A percentile compares a stretch with the other conserved stretches of the same genome.
phyloP scores from a whole-genome alignment of 30 jellyfish, hydroid and myxozoan genomes.

The Hydractinia echinata region DNA sequence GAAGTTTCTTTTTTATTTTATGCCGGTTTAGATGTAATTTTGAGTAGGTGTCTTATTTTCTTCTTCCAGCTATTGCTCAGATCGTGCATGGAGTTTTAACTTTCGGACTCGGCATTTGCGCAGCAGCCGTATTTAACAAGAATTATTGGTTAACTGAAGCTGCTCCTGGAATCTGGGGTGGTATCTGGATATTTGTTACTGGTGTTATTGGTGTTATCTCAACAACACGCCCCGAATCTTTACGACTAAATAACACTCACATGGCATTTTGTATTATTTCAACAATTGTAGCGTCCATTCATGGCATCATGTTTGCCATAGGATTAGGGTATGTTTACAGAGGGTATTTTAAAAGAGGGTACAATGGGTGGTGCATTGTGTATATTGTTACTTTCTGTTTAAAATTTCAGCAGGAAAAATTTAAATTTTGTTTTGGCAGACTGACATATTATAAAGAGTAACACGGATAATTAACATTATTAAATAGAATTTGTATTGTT shows the following conservation, averaged over 20 bases:
- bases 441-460: too few relatives aligned
- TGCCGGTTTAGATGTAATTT: background rate
- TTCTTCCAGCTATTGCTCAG: background rate
- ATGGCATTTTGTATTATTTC: background rate
- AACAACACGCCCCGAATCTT: background rate
- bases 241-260: conserved; percentile 9
- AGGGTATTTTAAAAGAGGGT: too few relatives aligned
- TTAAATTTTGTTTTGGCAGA: too few relatives aligned
- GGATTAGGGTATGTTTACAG: background rate
- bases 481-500: too few relatives aligned
- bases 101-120: conserved; percentile 1
- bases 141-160: background rate
- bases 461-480: too few relatives aligned
- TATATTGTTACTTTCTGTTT: too few relatives aligned
- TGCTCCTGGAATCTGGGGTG: conserved; percentile 29
- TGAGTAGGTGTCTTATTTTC: background rate
- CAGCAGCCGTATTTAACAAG: background rate
- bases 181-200: conserved; percentile 17
- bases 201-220: conserved; percentile 13
- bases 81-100: background rate
- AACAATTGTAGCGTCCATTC: background rate
- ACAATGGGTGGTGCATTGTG: background rate
- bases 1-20: too few relatives aligned
- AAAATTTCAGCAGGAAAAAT: too few relatives aligned
- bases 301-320: conserved; percentile 18